A percentile compares a stretch with the other conserved stretches of the same genome.
Evolutionary conservation across 2,113 vertebrate genomes (phyloP).

Genomic region (Ramphastos sulfuratus): DNA sequence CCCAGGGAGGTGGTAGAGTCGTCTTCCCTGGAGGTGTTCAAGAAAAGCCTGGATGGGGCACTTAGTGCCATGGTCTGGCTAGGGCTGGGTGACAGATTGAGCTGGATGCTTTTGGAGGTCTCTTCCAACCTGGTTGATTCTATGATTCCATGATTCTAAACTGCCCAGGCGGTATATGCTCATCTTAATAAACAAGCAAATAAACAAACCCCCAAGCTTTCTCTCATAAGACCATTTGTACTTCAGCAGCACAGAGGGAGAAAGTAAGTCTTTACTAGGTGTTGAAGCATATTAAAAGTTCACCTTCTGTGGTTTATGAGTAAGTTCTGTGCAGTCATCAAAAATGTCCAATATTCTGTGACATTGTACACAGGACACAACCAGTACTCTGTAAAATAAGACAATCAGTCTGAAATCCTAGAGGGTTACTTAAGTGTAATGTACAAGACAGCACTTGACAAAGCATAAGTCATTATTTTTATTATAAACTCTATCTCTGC

Average conservation of each 20-base stretch:
- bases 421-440: neutral
- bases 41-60: too few relatives aligned
- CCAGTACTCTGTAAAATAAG: neutral
- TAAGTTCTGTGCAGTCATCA: neutral
- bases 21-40: too few relatives aligned
- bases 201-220: neutral
- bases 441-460: neutral
- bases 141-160: neutral
- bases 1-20: too few relatives aligned
- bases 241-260: neutral
- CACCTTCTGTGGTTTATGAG: neutral
- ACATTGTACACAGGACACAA: neutral
- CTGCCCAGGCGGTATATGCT: neutral
- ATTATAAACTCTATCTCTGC: neutral
- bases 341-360: neutral
- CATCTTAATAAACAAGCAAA: neutral
- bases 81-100: too few relatives aligned
- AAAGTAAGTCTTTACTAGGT: neutral
- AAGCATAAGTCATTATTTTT: slow-evolving; percentile 4
- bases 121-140: too few relatives aligned
- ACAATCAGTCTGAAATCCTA: neutral
- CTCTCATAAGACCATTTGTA: neutral
- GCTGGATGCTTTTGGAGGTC: too few relatives aligned
- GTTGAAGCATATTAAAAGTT: neutral
- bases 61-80: too few relatives aligned